Evolutionary conservation across 2,797 vertebrate genomes (phyloP).

Genomic region (Spinus olivaceus): DNA sequence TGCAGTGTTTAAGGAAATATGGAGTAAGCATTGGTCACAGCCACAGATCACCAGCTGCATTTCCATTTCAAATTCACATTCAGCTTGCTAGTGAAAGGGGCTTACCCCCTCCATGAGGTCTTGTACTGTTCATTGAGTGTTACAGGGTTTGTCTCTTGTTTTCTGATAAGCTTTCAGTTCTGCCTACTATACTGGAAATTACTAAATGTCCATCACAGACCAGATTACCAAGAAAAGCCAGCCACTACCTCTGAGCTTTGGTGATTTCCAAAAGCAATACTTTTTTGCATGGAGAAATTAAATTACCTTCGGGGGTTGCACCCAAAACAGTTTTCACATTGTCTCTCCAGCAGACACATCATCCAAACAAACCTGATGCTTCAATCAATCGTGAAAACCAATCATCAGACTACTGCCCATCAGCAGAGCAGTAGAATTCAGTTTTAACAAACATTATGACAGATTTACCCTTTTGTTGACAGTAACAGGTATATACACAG

Average conservation of each 20-base stretch:
- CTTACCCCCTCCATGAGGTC: not conserved
- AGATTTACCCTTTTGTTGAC: not conserved
- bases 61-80: not conserved
- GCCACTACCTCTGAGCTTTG: not conserved
- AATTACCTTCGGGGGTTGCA: not conserved
- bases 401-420: not conserved
- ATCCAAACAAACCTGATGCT: not conserved
- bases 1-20: not conserved
- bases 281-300: not conserved
- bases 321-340: not conserved
- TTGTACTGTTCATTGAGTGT: not conserved
- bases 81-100: not conserved
- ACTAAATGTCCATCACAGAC: not conserved
- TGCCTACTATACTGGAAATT: not conserved
- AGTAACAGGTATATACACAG: not conserved
- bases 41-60: not conserved
- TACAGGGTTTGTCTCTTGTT: fast-evolving
- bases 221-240: not conserved
- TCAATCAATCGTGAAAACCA: not conserved
- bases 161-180: not conserved
- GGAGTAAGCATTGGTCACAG: not conserved
- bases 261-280: not conserved
- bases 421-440: not conserved
- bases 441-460: not conserved
- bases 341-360: not conserved